A percentile compares a stretch with the other conserved stretches of the same genome.
Conservation (phyloP, 2,888 invertebrate species). For the Agrotis clavis region DNA sequence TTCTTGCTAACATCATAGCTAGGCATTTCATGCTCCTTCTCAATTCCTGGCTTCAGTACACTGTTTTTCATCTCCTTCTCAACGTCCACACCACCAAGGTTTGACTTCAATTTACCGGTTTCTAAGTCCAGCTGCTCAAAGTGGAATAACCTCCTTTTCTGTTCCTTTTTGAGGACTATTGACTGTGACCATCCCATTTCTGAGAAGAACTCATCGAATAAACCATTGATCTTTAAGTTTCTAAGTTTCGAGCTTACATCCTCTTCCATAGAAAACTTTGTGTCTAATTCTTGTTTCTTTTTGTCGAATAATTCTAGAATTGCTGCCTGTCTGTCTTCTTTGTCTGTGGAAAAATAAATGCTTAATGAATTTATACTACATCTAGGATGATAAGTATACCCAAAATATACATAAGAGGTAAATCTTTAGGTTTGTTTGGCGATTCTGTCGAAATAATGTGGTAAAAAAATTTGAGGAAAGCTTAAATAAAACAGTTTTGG, state of each 20-base stretch:
- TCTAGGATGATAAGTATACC: too few relatives aligned
- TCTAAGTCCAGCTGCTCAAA: conserved; percentile 83
- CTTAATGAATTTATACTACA: background rate
- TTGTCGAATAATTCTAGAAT: conserved; percentile 81
- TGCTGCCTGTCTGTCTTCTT: conserved; percentile 76
- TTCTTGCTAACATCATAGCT: conserved; percentile 91
- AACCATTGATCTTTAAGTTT: conserved; percentile 78
- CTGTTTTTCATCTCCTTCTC: conserved; percentile 92
- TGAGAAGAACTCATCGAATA: conserved; percentile 83
- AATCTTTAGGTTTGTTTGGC: too few relatives aligned
- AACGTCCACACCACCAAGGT: conserved; percentile 84
- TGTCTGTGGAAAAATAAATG: conserved; percentile 73
- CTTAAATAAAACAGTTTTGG: background rate
- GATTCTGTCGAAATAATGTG: too few relatives aligned
- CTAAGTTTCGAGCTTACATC: conserved; percentile 79
- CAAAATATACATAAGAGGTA: too few relatives aligned
- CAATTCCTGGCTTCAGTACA: conserved; percentile 92
- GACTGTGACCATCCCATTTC: conserved; percentile 85
- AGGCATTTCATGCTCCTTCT: conserved; percentile 92
- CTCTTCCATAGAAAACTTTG: conserved; percentile 73
- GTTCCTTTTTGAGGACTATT: conserved; percentile 76
- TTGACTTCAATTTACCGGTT: conserved; percentile 84
- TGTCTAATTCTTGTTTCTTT: conserved; percentile 82
- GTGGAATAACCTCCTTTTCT: conserved; percentile 77
- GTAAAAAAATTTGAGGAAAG: background rate